phyloP scores from a whole-genome alignment of 2,113 vertebrate genomes.

The Dromas ardeola region DNA sequence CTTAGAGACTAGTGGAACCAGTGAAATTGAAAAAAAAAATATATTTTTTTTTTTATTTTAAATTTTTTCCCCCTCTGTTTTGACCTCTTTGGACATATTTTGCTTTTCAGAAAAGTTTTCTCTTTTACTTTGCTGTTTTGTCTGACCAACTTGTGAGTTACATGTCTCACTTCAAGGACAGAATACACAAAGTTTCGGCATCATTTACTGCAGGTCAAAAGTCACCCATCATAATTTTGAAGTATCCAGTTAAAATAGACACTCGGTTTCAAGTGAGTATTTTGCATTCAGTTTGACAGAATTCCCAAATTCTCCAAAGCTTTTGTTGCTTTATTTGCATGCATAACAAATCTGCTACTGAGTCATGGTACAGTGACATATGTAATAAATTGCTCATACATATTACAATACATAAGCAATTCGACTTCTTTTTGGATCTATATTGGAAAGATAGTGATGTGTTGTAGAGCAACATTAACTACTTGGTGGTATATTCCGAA shows the following conservation, averaged over 20 bases:
- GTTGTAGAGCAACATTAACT: background rate
- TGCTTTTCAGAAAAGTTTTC: background rate
- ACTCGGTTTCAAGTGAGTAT: background rate
- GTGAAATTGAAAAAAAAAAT: background rate
- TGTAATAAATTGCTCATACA: background rate
- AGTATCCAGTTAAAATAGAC: background rate
- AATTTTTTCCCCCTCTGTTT: accelerated
- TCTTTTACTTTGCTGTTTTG: background rate
- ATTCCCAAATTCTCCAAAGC: background rate
- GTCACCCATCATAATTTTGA: background rate
- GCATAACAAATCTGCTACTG: background rate
- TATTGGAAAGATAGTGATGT: background rate
- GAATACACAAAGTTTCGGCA: background rate
- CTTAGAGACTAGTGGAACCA: background rate
- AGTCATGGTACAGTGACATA: background rate
- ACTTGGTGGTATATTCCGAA: background rate
- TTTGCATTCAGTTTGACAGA: background rate
- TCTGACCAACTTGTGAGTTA: background rate
- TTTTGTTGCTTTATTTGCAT: background rate
- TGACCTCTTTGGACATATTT: background rate
- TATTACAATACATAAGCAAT: background rate
- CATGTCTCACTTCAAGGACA: background rate
- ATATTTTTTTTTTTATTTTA: background rate
- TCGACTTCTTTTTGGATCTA: background rate
- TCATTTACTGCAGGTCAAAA: background rate